Percentiles rank a stretch among this genome's conserved stretches.
Evolutionary conservation across 2,113 vertebrate genomes (phyloP).

Genomic region (Naja naja): DNA sequence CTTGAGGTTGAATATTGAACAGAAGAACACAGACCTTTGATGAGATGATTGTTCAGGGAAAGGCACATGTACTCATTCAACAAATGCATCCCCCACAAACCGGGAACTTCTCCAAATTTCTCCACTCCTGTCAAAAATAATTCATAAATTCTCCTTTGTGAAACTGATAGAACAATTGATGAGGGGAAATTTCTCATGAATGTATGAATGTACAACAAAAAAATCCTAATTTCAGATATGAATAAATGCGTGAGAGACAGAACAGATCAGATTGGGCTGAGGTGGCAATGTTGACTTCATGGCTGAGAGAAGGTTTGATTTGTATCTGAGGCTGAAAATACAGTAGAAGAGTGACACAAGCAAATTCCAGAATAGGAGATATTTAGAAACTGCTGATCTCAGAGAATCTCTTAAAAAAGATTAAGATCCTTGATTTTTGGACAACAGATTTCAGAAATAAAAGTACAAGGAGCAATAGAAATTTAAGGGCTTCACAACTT

Average conservation of each 20-base stretch:
- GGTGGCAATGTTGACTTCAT: background rate
- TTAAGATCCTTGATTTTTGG: background rate
- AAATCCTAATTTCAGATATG: background rate
- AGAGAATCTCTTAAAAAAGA: background rate
- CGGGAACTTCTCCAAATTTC: background rate
- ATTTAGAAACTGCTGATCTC: background rate
- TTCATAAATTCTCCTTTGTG: background rate
- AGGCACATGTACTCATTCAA: background rate
- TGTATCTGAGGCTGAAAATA: background rate
- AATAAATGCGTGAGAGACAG: background rate
- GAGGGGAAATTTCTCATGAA: background rate
- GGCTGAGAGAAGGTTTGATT: background rate
- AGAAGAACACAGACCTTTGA: background rate
- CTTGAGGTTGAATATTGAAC: background rate
- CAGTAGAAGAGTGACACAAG: background rate
- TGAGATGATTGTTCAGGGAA: background rate
- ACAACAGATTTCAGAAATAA: background rate
- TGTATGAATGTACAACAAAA: background rate
- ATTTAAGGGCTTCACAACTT: background rate
- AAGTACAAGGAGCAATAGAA: background rate
- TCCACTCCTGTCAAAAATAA: background rate
- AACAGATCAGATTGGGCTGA: background rate
- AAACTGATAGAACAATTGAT: background rate
- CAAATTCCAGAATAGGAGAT: background rate
- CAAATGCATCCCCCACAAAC: background rate